These are phyloP conservation scores for Synanthedon formicaeformis DNA, from an alignment of 2,888 invertebrate genomes.

Conservation along the genomic window DNA sequence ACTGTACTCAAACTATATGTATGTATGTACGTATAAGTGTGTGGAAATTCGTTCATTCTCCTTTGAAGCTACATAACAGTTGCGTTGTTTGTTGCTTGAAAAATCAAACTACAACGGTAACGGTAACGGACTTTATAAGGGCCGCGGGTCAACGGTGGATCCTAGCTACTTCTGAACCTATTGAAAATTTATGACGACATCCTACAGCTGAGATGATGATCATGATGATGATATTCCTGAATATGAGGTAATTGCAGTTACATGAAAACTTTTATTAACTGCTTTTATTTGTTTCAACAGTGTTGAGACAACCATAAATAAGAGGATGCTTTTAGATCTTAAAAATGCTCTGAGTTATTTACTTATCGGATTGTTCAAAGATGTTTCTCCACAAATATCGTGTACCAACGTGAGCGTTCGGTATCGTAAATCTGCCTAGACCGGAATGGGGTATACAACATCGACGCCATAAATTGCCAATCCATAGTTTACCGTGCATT, in stretches of 20 bases:
- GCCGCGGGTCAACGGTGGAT: too few species aligned
- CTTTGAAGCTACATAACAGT: not conserved
- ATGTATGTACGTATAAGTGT: constrained; percentile 10
- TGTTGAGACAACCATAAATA: not conserved
- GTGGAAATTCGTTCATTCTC: constrained; percentile 45
- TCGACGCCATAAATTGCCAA: constrained; percentile 59
- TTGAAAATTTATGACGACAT: too few species aligned
- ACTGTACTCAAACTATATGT: too few species aligned
- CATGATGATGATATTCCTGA: not conserved
- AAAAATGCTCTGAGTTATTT: too few species aligned
- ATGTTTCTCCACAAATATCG: not conserved
- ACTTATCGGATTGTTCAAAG: not conserved
- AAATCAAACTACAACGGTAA: too few species aligned
- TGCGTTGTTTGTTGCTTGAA: too few species aligned
- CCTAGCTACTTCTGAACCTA: too few species aligned
- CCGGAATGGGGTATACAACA: constrained; percentile 51
- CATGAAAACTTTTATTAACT: not conserved
- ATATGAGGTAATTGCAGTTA: not conserved
- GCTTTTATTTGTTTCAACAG: not conserved
- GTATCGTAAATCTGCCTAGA: constrained; percentile 57
- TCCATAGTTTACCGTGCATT: constrained; percentile 59
- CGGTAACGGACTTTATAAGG: too few species aligned
- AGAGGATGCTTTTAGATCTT: too few species aligned
- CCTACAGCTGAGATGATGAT: too few species aligned
- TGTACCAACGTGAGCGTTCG: constrained; percentile 9